Conservation (phyloP, 92 coral and sea anemone species). For the Pocillopora grandis region DNA sequence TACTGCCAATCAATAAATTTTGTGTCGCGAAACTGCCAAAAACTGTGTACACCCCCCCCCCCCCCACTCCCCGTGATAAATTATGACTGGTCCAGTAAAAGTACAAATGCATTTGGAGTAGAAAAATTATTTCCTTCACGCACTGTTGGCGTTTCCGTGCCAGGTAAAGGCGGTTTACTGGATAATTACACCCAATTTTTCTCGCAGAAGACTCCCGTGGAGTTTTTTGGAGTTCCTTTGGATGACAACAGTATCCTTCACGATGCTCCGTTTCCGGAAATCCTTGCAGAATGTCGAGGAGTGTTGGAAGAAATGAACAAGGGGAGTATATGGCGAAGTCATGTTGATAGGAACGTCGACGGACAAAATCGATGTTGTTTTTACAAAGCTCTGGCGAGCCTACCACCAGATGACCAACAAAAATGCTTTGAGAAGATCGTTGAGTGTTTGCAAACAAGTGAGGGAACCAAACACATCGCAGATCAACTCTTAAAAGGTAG, state of each 20-base stretch:
- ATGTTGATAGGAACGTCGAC: neutral
- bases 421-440: slow-evolving; percentile 25
- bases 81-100: too few species aligned
- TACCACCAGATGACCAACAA: slow-evolving; percentile 3
- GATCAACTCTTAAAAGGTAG: slow-evolving; percentile 9
- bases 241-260: slow-evolving; percentile 1
- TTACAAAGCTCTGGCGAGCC: neutral
- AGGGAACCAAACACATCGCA: slow-evolving; percentile 1
- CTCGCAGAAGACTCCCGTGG: slow-evolving; percentile 36
- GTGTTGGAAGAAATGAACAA: neutral
- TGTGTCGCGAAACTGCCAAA: too few species aligned
- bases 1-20: too few species aligned
- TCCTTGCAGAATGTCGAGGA: neutral
- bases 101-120: too few species aligned
- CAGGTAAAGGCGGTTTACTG: neutral
- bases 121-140: too few species aligned
- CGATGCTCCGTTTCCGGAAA: slow-evolving; percentile 4
- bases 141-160: neutral
- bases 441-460: neutral
- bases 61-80: too few species aligned
- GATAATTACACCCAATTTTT: neutral
- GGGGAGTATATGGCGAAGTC: neutral
- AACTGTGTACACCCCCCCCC: too few species aligned
- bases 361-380: neutral
- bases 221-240: slow-evolving; percentile 51